Base-by-base conservation (phyloP, 2,888 invertebrate species). In the Cryptocheilus praepositus region DNA sequence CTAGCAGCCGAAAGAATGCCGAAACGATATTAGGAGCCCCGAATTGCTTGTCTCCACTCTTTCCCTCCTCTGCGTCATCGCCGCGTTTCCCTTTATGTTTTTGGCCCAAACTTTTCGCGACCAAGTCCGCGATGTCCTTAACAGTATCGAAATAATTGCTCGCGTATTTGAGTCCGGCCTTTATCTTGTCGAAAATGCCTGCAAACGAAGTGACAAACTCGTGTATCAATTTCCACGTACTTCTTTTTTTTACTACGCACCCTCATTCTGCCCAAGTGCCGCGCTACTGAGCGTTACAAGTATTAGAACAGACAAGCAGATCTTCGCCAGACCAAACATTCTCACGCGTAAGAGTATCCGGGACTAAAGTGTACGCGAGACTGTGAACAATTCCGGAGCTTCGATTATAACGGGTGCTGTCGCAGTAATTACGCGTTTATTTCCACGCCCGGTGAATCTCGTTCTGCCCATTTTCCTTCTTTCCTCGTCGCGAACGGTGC, bases 1-100 rank as follows among this genome's bases (percentile, higher is more conserved):
- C 95, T 76, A 96, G 90, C 63, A 96, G 88, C 55, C 92, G 90
- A 71, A 95, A 91, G 77, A 95, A 90, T 15, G 90, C 91, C 0
- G 90, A 88, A 69, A 91, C 85, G n/a, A 90, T 77, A 68, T 86
- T 81, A 56, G 72, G 82, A 44, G 44, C 62, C 11, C 68, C 63
- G 2, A 75, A 63, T 1, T 61, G 52, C 21, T 72, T 77, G 8
- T 18, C 49, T 11, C 45, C 45, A 21, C 45, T 45, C 28, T 63
- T 89, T n/a, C 89, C 71, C 7, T 62, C 64, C 0, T 51, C 58
- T 3, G 71, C 79, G 0, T 80, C 76, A 0, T 81, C 84, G 0
- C 76, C 83, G n/a, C 78, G 76, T 64, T 74, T 86, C 53, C 56
- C 62, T 67, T 82, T 81, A 1, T 78, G 76, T 15, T 72, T 69